phyloP scores from a whole-genome alignment of 2,888 invertebrate species.

The Scaptomyza caliginosa region DNA sequence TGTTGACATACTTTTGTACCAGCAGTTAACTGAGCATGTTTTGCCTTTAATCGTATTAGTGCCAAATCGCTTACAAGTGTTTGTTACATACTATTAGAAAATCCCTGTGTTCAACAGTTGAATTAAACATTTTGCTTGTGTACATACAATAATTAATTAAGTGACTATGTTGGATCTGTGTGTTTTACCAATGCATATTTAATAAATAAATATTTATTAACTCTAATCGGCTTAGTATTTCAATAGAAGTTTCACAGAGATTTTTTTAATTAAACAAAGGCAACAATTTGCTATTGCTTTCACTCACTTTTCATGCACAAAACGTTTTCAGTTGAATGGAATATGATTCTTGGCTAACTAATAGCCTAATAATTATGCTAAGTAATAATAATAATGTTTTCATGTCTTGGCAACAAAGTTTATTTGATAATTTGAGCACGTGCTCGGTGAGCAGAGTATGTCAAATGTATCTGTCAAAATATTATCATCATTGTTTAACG shows the following conservation, averaged over 20 bases:
- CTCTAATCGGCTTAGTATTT: background rate
- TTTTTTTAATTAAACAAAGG: too few species aligned
- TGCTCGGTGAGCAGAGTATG: background rate
- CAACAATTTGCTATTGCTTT: too few species aligned
- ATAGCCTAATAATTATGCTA: slow-evolving; percentile 26
- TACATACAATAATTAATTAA: slow-evolving; percentile 9
- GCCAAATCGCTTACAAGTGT: slow-evolving; percentile 9
- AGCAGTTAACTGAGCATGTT: slow-evolving; percentile 12
- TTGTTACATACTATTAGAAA: slow-evolving; percentile 6
- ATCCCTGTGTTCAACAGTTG: background rate
- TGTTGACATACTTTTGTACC: slow-evolving; percentile 23
- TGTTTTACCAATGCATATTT: background rate
- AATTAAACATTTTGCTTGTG: too few species aligned
- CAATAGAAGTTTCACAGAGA: too few species aligned
- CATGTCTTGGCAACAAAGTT: slow-evolving; percentile 3
- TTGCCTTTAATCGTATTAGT: too few species aligned
- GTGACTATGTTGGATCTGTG: background rate
- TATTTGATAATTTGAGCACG: slow-evolving; percentile 40
- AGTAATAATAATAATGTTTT: slow-evolving; percentile 2
- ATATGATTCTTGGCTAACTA: background rate
- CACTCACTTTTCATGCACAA: too few species aligned
- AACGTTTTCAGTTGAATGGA: too few species aligned
- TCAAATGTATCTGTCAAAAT: slow-evolving; percentile 21
- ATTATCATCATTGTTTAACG: background rate
- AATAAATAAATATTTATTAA: background rate